Evolutionary conservation across 2,113 vertebrate species (phyloP).

Genomic region (Corythoichthys intestinalis): DNA sequence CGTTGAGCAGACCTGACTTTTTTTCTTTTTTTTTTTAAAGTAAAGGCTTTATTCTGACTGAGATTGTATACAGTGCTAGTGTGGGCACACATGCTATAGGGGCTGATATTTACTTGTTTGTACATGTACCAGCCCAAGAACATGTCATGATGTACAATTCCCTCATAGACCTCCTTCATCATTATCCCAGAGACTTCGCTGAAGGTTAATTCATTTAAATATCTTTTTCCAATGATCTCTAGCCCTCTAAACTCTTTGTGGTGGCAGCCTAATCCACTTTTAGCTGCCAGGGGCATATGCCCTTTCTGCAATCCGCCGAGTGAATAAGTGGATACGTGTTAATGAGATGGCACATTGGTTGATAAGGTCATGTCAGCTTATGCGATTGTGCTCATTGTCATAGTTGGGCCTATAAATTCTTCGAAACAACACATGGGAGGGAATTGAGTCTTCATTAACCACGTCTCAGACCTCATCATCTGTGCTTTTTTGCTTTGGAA

Average conservation of each 20-base stretch:
- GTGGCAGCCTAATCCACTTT: slow-evolving; percentile 69
- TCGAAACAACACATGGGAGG: slow-evolving; percentile 29
- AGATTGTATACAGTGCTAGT: no score
- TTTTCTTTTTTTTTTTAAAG: no score
- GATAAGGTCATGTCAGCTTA: slow-evolving; percentile 60
- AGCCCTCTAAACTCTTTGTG: slow-evolving; percentile 72
- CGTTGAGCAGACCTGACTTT: no score
- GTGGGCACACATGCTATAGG: not conserved
- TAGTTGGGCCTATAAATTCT: not conserved
- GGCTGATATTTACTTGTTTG: slow-evolving; percentile 23
- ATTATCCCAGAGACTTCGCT: slow-evolving; percentile 54
- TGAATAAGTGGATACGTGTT: slow-evolving; percentile 20
- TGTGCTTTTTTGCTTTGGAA: slow-evolving; percentile 29
- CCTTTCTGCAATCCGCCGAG: slow-evolving; percentile 51
- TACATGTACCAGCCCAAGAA: slow-evolving; percentile 28
- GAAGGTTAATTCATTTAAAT: slow-evolving; percentile 81
- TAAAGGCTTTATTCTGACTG: no score
- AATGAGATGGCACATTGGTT: slow-evolving; percentile 33
- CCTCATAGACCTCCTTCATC: slow-evolving; percentile 48
- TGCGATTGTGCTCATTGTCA: slow-evolving; percentile 10
- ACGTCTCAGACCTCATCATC: slow-evolving; percentile 31
- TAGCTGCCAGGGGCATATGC: slow-evolving; percentile 59
- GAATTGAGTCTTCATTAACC: slow-evolving; percentile 13
- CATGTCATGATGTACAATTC: slow-evolving; percentile 49
- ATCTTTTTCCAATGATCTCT: slow-evolving; percentile 68